A percentile compares a stretch with the other conserved stretches of the same genome.
Conservation (phyloP, 2,797 vertebrate species). For the Pempheris klunzingeri region DNA sequence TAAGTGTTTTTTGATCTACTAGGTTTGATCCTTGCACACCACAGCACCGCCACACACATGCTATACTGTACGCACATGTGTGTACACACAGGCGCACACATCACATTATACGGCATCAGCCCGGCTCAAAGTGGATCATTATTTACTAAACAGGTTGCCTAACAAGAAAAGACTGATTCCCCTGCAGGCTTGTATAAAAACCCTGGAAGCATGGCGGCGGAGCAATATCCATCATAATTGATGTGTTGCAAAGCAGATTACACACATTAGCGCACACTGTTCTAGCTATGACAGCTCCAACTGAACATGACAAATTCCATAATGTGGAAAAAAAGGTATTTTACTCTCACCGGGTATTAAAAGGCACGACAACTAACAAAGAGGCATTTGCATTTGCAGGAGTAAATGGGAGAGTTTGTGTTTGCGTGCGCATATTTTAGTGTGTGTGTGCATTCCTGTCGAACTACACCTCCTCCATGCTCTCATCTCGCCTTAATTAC, state of each 20-base stretch:
- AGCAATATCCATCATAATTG: conserved; percentile 90
- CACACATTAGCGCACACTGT: conserved; percentile 90
- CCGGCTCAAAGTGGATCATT: conserved; percentile 84
- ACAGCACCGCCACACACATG: conserved; percentile 44
- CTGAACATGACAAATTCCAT: conserved; percentile 90
- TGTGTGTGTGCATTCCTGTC: conserved; percentile 47
- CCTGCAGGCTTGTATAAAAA: conserved; percentile 81
- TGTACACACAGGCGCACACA: conserved; percentile 41
- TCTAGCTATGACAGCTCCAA: conserved; percentile 89
- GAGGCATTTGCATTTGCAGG: conserved; percentile 77
- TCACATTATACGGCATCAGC: conserved; percentile 77
- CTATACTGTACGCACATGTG: conserved; percentile 8
- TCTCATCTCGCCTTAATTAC: conserved; percentile 78
- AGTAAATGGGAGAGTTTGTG: conserved; percentile 35
- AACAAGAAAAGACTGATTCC: conserved; percentile 89
- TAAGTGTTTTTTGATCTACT: conserved; percentile 79
- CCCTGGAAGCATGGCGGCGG: conserved; percentile 80
- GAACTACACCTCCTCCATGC: conserved; percentile 62
- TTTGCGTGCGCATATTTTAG: conserved; percentile 28
- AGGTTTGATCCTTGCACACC: conserved; percentile 72
- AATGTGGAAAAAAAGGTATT: conserved; percentile 79
- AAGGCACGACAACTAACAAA: conserved; percentile 77
- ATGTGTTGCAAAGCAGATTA: conserved; percentile 93
- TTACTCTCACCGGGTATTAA: conserved; percentile 82
- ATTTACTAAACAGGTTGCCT: conserved; percentile 90